Percentiles rank a stretch among this genome's conserved stretches.
Evolutionary conservation across 2,113 vertebrate genomes (phyloP).

Genomic region (Oenanthe melanoleuca): DNA sequence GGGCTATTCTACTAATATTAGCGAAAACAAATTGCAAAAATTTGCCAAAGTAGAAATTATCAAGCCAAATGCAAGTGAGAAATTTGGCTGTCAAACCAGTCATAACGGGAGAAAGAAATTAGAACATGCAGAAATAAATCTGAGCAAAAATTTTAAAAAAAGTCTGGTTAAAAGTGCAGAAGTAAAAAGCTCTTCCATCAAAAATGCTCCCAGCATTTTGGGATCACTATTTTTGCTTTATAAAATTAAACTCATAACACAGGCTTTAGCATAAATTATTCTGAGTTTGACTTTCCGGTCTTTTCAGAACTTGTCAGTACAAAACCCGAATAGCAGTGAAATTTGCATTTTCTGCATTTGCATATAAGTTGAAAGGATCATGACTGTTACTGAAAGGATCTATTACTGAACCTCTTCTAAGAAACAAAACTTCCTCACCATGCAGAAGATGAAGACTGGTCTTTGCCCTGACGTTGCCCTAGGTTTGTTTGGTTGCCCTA

Average conservation of each 20-base stretch:
- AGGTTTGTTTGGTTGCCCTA: neutral
- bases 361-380: neutral
- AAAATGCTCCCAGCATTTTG: neutral
- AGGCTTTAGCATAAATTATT: neutral
- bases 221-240: conserved; percentile 19
- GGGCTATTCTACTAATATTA: neutral
- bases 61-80: neutral
- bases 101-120: neutral
- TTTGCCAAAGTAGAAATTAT: neutral
- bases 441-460: neutral
- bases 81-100: neutral
- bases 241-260: neutral
- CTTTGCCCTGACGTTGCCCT: neutral
- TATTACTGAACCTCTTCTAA: neutral
- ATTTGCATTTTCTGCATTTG: conserved; percentile 2
- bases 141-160: neutral
- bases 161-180: neutral
- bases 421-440: neutral
- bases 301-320: conserved; percentile 4
- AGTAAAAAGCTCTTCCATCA: neutral
- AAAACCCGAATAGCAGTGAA: conserved; percentile 1
- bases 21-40: neutral
- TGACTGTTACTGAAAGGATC: neutral
- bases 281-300: neutral
- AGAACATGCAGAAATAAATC: neutral